Evolutionary conservation across 2,113 vertebrate genomes (phyloP).

Genomic region (Brachyistius frenatus): DNA sequence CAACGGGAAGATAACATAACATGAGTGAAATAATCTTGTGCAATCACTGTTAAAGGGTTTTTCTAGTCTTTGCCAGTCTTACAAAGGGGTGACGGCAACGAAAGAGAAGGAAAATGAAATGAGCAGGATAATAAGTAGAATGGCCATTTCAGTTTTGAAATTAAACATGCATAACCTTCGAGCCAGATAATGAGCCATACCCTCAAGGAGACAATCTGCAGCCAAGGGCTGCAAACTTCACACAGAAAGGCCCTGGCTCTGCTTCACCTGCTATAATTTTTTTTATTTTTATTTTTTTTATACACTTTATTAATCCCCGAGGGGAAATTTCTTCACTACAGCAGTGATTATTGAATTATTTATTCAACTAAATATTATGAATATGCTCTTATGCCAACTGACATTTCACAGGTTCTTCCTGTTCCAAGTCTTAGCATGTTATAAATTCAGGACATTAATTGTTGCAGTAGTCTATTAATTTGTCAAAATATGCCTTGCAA

Average conservation of each 20-base stretch:
- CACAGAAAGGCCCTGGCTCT: conserved; percentile 12
- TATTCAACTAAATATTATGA: conserved; percentile 37
- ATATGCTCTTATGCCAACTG: conserved; percentile 40
- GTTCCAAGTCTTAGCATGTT: conserved; percentile 28
- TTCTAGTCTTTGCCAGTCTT: conserved; percentile 17
- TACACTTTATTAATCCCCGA: too few relatives aligned
- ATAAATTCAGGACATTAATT: conserved; percentile 45
- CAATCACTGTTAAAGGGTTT: conserved; percentile 48
- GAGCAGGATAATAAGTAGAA: conserved; percentile 40
- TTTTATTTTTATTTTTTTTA: too few relatives aligned
- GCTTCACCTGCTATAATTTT: conserved; percentile 1
- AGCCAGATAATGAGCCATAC: conserved; percentile 43
- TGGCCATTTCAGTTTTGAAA: conserved; percentile 53
- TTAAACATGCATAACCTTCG: conserved; percentile 51
- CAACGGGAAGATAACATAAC: conserved; percentile 67
- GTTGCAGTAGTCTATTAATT: conserved; percentile 59
- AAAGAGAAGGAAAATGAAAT: conserved; percentile 11
- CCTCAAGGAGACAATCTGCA: conserved; percentile 29
- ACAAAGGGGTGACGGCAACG: conserved; percentile 28
- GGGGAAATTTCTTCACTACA: too few relatives aligned
- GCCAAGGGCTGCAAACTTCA: conserved; percentile 41
- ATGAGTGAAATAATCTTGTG: conserved; percentile 57
- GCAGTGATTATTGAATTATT: too few relatives aligned
- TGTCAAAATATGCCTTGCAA: conserved; percentile 41
- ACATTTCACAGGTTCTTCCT: conserved; percentile 33